Evolutionary conservation across 2,888 invertebrate genomes (phyloP), one percentile per base, ranked within the genome.

Genomic region (Eucera pruinosa): DNA sequence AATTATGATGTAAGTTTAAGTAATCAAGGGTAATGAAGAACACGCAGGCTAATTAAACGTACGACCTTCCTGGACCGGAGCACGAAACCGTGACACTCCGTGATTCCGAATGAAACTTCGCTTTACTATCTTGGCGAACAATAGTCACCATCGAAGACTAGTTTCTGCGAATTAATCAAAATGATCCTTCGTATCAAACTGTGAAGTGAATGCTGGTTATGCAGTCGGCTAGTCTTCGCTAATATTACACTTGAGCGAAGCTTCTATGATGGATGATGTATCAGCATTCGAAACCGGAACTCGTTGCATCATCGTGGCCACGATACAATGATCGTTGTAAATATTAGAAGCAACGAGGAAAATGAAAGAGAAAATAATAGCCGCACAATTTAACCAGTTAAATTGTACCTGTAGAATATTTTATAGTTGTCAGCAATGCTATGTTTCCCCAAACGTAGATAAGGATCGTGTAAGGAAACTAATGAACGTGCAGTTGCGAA

Each of bases 71-170:
- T 20, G 1, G 9, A n/a, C 4, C 2, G 3, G 11, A n/a, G 33
- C 36, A 73, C 36, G 57, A 65, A 72, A 69, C 25, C 25, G 45
- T 48, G 20, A 61, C 47, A 64, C 33, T 18, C 0, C 30, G 7
- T 47, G n/a, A 18, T 13, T 33, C 33, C 43, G 36, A 25, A 18
- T 27, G 43, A 43, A 25, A 57, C 62, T 48, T 78, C 61, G 39
- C 25, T 47, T 66, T 69, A 73, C 73, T 45, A 69, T 66, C 39
- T 18, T 48, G 33, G 6, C 9, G 41, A 73, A 78, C 61, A 69
- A 73, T 65, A n/a, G 6, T 23, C 30, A 9, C 20, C n/a, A 18
- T n/a, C 15, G 23, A 50, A 36, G 36, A 60, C 15, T n/a, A 25
- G 6, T 11, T 57, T 13, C 13, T 13, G 27, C 47, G 30, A 58